Evolutionary conservation across 2,797 vertebrate genomes (phyloP), one percentile per base, ranked within the genome.

Genomic region (Nasua narica): DNA sequence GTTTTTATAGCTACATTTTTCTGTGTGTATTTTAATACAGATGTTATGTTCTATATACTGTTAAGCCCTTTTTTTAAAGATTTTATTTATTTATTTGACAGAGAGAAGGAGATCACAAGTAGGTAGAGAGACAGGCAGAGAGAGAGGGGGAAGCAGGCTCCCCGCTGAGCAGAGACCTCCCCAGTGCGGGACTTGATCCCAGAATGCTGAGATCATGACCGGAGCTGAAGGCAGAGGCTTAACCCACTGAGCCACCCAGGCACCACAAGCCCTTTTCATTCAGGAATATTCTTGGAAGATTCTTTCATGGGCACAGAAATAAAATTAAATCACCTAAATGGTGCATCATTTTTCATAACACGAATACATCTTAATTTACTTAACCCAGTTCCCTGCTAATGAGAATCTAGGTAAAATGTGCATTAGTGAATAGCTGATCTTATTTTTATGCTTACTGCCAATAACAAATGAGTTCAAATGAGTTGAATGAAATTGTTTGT

Each of bases 11-110:
- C 1, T 37, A 13, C 15, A 32, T 35, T 79, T 56, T n/a, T 35
- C 67, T 85, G 11, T 87, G 25, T 83, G 13, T 58, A 74, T 85
- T 90, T 96, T 69, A 87, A 69, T 50, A 37, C 27, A 76, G 46
- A 83, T 79, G 0, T 43, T 40, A 35, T 12, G 60, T 76, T 81
- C 25, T 65, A 74, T 58, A 6, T 60, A 70, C 50, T 29, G 48
- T 29, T 77, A n/a, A n/a, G n/a, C n/a, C n/a, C n/a, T n/a, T n/a
- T n/a, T n/a, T n/a, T n/a, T n/a, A n/a, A n/a, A n/a, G n/a, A n/a
- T n/a, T n/a, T n/a, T n/a, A n/a, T n/a, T n/a, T n/a, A n/a, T n/a
- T n/a, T n/a, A n/a, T n/a, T n/a, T n/a, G n/a, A n/a, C n/a, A n/a
- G n/a, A n/a, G n/a, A n/a, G n/a, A n/a, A n/a, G n/a, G n/a, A n/a